Conservation (phyloP, 2,888 invertebrate genomes). For the Masnerella sp. region DNA sequence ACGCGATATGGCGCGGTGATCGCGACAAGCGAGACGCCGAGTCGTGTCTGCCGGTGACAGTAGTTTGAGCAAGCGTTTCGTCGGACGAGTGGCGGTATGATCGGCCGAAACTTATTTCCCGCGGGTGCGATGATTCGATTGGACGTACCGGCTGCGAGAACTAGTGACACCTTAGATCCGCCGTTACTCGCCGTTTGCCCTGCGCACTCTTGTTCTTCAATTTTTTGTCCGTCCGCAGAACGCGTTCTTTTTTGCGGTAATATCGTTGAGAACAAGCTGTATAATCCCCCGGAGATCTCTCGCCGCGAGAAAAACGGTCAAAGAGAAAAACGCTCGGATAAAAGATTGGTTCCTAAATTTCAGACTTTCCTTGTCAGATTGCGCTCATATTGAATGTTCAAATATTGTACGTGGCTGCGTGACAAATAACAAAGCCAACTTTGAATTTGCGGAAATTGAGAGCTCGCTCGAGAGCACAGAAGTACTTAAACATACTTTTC, state of each 20-base stretch:
- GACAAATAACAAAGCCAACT: constrained; percentile 32
- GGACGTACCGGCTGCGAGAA: constrained; percentile 55
- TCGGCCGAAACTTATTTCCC: constrained; percentile 76
- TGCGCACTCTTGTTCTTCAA: constrained; percentile 12
- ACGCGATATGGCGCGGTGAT: constrained; percentile 30
- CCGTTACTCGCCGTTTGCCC: constrained; percentile 7
- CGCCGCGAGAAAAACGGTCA: constrained; percentile 5
- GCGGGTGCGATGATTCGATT: constrained; percentile 74
- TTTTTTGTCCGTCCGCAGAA: constrained; percentile 18
- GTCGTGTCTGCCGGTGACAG: constrained; percentile 22
- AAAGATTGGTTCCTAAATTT: constrained; percentile 40
- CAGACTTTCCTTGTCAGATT: constrained; percentile 28
- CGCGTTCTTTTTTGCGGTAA: constrained; percentile 25
- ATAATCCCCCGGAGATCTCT: constrained; percentile 26
- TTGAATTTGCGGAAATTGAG: constrained; percentile 19
- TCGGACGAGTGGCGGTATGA: constrained; percentile 64
- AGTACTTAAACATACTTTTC: neutral
- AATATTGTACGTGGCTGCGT: constrained; percentile 18
- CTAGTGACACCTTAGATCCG: constrained; percentile 32
- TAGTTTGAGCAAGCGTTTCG: constrained; percentile 58
- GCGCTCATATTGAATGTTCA: constrained; percentile 32
- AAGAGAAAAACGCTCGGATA: constrained; percentile 17
- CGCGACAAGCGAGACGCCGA: constrained; percentile 30
- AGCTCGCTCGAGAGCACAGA: neutral
- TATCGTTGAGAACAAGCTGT: constrained; percentile 36